Conservation (phyloP, 2,113 vertebrate species). For the Catharus bicknelli region DNA sequence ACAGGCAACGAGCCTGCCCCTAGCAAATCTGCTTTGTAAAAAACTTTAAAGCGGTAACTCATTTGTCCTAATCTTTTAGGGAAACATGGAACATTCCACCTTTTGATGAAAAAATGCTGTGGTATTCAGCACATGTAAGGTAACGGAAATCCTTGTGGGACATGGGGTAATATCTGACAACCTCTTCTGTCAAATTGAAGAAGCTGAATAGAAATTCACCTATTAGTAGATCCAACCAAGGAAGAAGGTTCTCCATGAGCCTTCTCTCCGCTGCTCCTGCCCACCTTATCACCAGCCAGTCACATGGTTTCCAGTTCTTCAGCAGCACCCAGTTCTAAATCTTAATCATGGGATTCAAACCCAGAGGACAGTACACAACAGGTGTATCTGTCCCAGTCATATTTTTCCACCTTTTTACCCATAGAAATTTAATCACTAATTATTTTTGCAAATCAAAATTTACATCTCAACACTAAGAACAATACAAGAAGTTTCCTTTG, state of each 20-base stretch:
- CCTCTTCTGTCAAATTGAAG: accelerated
- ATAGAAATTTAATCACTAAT: neutral
- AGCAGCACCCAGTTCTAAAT: neutral
- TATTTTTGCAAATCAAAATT: neutral
- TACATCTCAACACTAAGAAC: neutral
- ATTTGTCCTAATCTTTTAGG: neutral
- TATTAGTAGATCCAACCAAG: neutral
- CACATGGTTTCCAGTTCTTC: accelerated
- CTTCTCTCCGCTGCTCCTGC: neutral
- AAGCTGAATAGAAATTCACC: neutral
- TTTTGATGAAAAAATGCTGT: neutral
- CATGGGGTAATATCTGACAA: accelerated
- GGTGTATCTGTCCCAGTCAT: neutral
- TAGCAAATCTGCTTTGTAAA: neutral
- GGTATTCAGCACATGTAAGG: neutral
- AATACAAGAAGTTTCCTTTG: neutral
- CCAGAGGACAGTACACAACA: neutral
- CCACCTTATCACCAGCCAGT: neutral
- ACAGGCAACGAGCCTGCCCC: neutral
- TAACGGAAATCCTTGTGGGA: neutral
- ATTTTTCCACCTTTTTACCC: neutral
- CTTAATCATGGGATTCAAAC: neutral
- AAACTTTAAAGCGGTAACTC: neutral
- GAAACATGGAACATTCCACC: neutral
- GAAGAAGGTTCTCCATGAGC: neutral